Evolutionary conservation across 92 coral and sea anemone species (phyloP).

Genomic region (Zoanthus sansibaricus): DNA sequence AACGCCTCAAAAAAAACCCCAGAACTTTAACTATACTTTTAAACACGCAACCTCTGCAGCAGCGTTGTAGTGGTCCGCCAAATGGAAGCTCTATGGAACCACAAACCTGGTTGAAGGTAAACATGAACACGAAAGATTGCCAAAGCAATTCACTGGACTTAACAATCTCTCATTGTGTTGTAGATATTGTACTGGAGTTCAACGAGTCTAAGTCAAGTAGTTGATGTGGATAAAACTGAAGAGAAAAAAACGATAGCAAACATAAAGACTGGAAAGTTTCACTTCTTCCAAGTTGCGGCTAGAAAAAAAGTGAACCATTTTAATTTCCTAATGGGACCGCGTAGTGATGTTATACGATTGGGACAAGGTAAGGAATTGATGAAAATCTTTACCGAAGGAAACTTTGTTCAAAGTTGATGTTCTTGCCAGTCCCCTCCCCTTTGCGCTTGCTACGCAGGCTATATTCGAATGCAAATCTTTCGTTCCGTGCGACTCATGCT

Average conservation of each 20-base stretch:
- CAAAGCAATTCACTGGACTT: background rate
- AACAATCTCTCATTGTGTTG: background rate
- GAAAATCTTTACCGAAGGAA: background rate
- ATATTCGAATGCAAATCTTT: no score
- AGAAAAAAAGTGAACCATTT: slow-evolving; percentile 66
- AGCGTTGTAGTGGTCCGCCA: background rate
- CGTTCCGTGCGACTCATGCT: background rate
- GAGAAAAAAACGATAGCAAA: slow-evolving; percentile 49
- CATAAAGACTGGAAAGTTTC: slow-evolving; percentile 46
- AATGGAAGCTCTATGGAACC: background rate
- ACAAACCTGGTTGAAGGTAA: no score
- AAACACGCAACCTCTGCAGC: no score
- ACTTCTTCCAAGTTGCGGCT: slow-evolving; percentile 77
- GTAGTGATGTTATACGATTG: slow-evolving; percentile 61
- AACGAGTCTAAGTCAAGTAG: slow-evolving; percentile 7
- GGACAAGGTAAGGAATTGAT: slow-evolving; percentile 67
- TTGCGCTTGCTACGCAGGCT: no score
- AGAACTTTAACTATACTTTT: no score
- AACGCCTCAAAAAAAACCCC: no score
- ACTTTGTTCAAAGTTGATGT: background rate
- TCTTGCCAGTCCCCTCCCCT: background rate
- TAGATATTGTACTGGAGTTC: slow-evolving; percentile 76
- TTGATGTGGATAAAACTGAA: slow-evolving; percentile 73
- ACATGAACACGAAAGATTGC: background rate
- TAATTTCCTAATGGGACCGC: slow-evolving; percentile 78